phyloP scores from a whole-genome alignment of 2,113 vertebrate genomes.

The Raja brachyura region DNA sequence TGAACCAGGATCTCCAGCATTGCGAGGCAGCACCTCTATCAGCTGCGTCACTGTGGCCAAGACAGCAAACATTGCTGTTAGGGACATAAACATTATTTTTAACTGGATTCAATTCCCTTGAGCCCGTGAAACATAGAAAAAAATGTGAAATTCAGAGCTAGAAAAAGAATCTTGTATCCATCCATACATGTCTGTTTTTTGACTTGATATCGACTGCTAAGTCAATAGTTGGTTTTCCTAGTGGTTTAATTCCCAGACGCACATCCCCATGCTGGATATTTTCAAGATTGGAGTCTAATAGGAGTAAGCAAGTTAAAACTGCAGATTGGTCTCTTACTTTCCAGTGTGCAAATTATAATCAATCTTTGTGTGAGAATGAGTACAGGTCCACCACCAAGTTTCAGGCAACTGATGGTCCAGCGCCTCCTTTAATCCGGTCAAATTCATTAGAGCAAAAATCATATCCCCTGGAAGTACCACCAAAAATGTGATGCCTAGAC shows the following conservation, averaged over 20 bases:
- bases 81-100: background rate
- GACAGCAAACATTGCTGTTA: background rate
- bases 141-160: background rate
- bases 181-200: background rate
- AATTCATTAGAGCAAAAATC: too few relatives aligned
- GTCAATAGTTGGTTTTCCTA: background rate
- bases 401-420: too few relatives aligned
- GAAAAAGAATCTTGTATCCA: background rate
- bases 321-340: background rate
- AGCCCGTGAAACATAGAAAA: background rate
- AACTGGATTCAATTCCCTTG: background rate
- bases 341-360: background rate
- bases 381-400: background rate
- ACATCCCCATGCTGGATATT: background rate
- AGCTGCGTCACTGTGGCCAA: background rate
- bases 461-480: too few relatives aligned
- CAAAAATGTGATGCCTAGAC: too few relatives aligned
- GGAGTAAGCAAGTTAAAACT: background rate
- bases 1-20: too few relatives aligned
- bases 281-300: background rate
- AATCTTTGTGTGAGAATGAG: background rate
- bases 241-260: background rate
- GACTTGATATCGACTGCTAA: background rate
- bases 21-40: too few relatives aligned
- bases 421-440: too few relatives aligned